Conservation (phyloP, 2,113 vertebrate genomes). For the Neotoma lepida region DNA sequence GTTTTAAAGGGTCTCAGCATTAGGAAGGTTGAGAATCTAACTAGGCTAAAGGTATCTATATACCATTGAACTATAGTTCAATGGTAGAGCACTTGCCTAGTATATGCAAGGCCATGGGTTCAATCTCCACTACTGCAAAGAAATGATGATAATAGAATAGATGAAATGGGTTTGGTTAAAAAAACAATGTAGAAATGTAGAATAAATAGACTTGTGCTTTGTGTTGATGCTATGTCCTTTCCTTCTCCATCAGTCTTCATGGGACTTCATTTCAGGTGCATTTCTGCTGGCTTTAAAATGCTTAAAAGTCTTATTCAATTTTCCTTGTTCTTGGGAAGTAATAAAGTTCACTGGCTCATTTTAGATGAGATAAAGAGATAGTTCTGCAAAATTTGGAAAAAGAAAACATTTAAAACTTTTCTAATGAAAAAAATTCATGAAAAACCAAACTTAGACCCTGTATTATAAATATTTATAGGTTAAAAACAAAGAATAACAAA, state of each 20-base stretch:
- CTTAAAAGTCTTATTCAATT: constrained; percentile 44
- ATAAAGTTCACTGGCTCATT: constrained; percentile 11
- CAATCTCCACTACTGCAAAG: not conserved
- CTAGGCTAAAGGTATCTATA: not conserved
- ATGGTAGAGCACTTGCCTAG: not conserved
- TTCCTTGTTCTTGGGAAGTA: constrained; percentile 36
- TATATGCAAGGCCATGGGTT: not conserved
- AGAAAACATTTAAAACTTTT: constrained; percentile 58
- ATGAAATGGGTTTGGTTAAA: not conserved
- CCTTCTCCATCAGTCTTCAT: constrained; percentile 65
- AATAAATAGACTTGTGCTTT: constrained; percentile 40
- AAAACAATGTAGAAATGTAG: constrained; percentile 23
- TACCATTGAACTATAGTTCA: too few species aligned
- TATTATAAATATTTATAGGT: constrained; percentile 40
- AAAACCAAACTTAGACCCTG: not conserved
- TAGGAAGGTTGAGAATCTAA: not conserved
- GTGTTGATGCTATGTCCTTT: constrained; percentile 59
- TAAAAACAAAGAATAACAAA: constrained; percentile 37
- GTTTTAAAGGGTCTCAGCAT: not conserved
- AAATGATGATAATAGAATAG: not conserved
- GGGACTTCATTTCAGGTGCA: constrained; percentile 45
- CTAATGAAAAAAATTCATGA: constrained; percentile 35
- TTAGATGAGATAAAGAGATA: constrained; percentile 55
- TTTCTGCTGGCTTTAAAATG: constrained; percentile 46
- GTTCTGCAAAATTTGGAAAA: constrained; percentile 35